Percentiles rank a stretch among this genome's conserved stretches.
phyloP scores from a whole-genome alignment of 2,888 invertebrate genomes.

The Rhingia rostrata region DNA sequence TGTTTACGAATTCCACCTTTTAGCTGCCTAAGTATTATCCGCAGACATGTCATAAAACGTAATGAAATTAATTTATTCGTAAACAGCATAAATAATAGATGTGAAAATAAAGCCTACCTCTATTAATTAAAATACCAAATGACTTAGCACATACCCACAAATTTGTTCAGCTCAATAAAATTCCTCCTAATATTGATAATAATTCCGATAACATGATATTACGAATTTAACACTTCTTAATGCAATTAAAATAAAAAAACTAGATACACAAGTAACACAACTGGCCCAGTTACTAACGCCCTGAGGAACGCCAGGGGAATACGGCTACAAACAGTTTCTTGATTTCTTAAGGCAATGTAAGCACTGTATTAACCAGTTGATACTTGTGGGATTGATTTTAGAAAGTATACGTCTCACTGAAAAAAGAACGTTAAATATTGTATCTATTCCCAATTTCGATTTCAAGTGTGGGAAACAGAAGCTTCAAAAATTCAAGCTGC shows the following conservation, averaged over 20 bases:
- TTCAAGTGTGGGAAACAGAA: constrained; percentile 62
- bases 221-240: constrained; percentile 29
- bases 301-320: not conserved
- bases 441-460: constrained; percentile 27
- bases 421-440: constrained; percentile 1
- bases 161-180: too few species aligned
- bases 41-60: too few species aligned
- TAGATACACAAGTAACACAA: constrained; percentile 20
- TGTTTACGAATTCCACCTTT: too few species aligned
- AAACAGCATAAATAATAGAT: too few species aligned
- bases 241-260: not conserved
- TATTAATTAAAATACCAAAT: too few species aligned
- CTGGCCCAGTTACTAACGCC: constrained; percentile 36
- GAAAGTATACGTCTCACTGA: constrained; percentile 44
- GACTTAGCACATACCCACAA: too few species aligned
- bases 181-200: too few species aligned
- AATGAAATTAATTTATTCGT: too few species aligned
- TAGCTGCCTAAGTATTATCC: too few species aligned
- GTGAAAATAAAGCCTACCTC: too few species aligned
- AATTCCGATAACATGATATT: not conserved
- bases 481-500: constrained; percentile 56
- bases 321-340: constrained; percentile 4
- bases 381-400: constrained; percentile 48
- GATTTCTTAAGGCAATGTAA: constrained; percentile 18
- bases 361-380: constrained; percentile 17